A percentile compares a stretch with the other conserved stretches of the same genome.
phyloP scores from a whole-genome alignment of 2,888 invertebrate species.

The Alcis repandata region DNA sequence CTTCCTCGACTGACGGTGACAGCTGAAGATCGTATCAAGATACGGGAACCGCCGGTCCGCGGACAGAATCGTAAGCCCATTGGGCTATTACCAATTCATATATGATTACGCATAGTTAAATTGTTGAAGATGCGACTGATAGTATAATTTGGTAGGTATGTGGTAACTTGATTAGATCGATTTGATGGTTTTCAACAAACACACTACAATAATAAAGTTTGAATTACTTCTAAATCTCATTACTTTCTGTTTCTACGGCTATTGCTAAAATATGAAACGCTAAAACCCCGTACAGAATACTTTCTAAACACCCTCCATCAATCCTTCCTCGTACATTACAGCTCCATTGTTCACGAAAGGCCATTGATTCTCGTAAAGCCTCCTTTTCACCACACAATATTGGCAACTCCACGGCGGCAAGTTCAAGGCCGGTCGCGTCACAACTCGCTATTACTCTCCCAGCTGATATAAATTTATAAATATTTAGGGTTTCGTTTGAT shows the following conservation, averaged over 20 bases:
- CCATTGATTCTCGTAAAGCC: conserved; percentile 29
- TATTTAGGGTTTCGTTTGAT: conserved; percentile 41
- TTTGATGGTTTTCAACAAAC: neutral
- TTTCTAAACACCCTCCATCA: conserved; percentile 20
- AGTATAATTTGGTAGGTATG: conserved; percentile 13
- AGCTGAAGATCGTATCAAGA: conserved; percentile 43
- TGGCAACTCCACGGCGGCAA: conserved; percentile 57
- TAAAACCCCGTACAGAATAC: conserved; percentile 1
- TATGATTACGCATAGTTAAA: conserved; percentile 23
- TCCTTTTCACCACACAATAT: conserved; percentile 32
- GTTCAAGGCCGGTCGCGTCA: conserved; percentile 68
- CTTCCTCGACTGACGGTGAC: conserved; percentile 36
- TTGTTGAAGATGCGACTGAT: conserved; percentile 13
- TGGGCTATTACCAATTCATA: conserved; percentile 8
- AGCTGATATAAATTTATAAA: conserved; percentile 54
- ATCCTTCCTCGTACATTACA: conserved; percentile 17
- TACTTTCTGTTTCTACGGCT: neutral
- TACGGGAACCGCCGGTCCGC: conserved; percentile 38
- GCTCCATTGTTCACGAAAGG: conserved; percentile 33
- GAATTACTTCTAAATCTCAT: no score
- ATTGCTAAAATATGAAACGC: neutral
- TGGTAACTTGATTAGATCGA: neutral
- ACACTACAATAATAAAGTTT: neutral
- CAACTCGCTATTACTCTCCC: conserved; percentile 42
- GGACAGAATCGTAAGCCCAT: conserved; percentile 32